Evolutionary conservation across 1,140 invertebrate genomes (phyloP).

Genomic region (Myzus persicae): DNA sequence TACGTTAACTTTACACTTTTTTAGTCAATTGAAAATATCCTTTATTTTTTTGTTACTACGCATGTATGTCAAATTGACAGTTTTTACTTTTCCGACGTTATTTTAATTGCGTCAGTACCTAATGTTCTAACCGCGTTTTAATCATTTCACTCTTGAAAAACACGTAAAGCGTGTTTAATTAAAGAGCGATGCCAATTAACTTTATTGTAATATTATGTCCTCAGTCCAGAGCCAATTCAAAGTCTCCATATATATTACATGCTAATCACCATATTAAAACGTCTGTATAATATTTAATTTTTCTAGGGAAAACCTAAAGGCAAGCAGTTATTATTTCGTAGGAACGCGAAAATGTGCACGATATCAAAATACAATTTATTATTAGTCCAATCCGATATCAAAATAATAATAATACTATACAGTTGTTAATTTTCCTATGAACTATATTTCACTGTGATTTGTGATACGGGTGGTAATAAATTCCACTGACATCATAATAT

Average conservation of each 20-base stretch:
- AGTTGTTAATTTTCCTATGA: no score
- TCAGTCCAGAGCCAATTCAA: background rate
- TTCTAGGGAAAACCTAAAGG: background rate
- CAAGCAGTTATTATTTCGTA: background rate
- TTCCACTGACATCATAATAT: no score
- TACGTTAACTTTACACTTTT: background rate
- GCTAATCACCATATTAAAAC: background rate
- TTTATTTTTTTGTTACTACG: background rate
- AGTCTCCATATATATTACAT: background rate
- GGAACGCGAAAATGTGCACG: background rate
- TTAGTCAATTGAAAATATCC: background rate
- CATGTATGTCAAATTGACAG: background rate
- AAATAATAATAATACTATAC: no score
- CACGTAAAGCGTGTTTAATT: background rate
- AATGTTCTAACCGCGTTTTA: background rate
- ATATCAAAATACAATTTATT: no score
- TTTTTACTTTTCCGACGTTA: background rate
- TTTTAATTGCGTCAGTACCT: background rate
- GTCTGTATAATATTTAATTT: background rate
- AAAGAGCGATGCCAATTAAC: background rate
- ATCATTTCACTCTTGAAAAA: background rate
- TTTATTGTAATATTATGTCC: background rate
- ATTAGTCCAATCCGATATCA: no score
- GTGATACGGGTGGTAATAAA: no score
- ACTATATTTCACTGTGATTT: no score